Base-by-base conservation (phyloP, 1,140 invertebrate species). In the Asbolus verrucosus region DNA sequence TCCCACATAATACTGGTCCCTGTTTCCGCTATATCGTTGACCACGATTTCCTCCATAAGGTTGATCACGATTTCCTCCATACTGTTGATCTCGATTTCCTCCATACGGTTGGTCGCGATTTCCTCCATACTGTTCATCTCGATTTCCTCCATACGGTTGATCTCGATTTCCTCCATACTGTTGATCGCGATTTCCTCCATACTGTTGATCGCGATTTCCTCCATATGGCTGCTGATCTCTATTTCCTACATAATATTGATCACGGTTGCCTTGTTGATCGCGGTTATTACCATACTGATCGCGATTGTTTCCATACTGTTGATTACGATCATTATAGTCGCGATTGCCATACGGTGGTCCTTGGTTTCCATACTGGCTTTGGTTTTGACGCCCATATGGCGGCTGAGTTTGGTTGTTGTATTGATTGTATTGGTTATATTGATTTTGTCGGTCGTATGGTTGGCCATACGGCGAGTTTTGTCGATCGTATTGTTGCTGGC, bases 1-100 rank as follows among this genome's bases (percentile, higher is more conserved):
- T 21, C 21, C 24, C 2, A 2, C 11, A 11, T 36, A 11, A 11
- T 72, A 63, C 5, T 27, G 38, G 67, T 72, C 59, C 36, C 33
- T 43, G 41, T 66, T 18, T 27, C 67, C 67, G 30, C 54, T 15
- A 39, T 75, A 60, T 3, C 61, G n/a, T n/a, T n/a, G 74, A 65
- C 67, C 69, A 8, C 33, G 33, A 13, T 38, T 13, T 3, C 33
- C 6, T 6, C 11, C 11, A 38, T 38, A 38, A n/a, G n/a, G n/a
- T 2, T 14, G 39, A 16, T 43, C 39, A 6, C 46, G 19, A 54
- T 27, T 27, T 1, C 21, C 21, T 54, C 46, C 46, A 27, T 54
- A 54, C 11, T 54, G n/a, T n/a, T n/a, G 46, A 43, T 43, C 39
- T 3, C 39, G 11, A 71, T 73, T 69, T 1, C 60, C 36, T 27